Conservation (phyloP, 1,140 invertebrate species). For the Caenorhabditis remanei region DNA sequence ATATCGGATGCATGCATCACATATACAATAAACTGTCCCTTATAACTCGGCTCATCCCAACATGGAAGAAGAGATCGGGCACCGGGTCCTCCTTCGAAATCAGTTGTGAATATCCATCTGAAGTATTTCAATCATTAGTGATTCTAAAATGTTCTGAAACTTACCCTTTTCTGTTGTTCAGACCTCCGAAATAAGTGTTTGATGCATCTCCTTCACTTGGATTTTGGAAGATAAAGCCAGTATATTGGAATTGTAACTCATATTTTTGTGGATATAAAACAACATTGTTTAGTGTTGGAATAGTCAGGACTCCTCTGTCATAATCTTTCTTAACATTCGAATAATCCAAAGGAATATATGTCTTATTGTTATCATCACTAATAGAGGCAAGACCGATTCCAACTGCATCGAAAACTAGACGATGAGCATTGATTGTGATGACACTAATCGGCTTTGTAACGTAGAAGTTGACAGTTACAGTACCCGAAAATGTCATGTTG, state of each 20-base stretch:
- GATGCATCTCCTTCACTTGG: conserved; percentile 55
- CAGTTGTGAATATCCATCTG: conserved; percentile 61
- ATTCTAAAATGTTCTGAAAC: not conserved
- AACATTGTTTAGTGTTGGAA: not conserved
- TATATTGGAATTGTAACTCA: conserved; percentile 7
- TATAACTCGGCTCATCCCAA: conserved; percentile 66
- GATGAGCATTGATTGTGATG: conserved; percentile 46
- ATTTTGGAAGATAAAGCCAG: conserved; percentile 64
- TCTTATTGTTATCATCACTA: not conserved
- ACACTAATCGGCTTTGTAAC: not conserved
- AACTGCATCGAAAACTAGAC: not conserved
- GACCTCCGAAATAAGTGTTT: conserved; percentile 42
- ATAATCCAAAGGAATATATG: not conserved
- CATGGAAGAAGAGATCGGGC: conserved; percentile 64
- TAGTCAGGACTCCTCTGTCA: conserved; percentile 15
- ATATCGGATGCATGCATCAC: conserved; percentile 59
- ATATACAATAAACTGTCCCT: conserved; percentile 57
- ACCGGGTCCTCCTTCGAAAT: conserved; percentile 58
- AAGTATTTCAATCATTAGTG: not conserved
- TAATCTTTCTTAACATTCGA: not conserved
- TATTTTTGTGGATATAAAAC: not conserved
- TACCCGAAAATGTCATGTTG: conserved; percentile 37
- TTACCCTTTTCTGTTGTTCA: conserved; percentile 40
- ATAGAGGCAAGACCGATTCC: not conserved
- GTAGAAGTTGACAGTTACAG: not conserved